A percentile compares a stretch with the other conserved stretches of the same genome.
phyloP scores from a whole-genome alignment of 2,797 vertebrate genomes.

The Phalanger gymnotis region DNA sequence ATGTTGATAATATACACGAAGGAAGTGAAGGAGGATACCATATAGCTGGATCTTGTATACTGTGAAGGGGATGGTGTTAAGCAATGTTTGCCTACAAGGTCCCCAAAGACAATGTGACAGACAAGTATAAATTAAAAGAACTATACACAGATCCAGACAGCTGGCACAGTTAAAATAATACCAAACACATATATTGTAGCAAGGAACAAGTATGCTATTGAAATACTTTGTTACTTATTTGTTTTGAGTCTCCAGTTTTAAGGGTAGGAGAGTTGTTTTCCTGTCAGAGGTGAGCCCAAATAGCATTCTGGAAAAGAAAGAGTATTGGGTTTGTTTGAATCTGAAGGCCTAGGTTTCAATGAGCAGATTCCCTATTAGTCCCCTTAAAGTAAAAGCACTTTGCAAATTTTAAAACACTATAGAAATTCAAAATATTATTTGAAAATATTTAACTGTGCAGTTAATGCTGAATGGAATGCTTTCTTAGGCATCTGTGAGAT shows the following conservation, averaged over 20 bases:
- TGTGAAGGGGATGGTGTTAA: background rate
- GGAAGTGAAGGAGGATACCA: background rate
- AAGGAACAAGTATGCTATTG: conserved; percentile 18
- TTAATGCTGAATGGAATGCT: background rate
- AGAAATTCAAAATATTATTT: background rate
- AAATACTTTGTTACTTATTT: conserved; percentile 13
- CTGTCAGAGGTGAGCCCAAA: conserved; percentile 27
- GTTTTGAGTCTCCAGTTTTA: conserved; percentile 34
- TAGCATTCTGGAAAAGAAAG: background rate
- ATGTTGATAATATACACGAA: background rate
- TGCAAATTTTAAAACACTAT: background rate
- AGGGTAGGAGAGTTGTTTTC: conserved; percentile 12
- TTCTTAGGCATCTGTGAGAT: background rate
- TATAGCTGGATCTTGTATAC: background rate
- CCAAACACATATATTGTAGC: background rate
- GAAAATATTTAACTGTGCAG: background rate
- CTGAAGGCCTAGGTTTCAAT: background rate
- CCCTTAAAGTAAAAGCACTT: background rate
- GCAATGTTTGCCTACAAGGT: conserved; percentile 17
- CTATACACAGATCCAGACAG: background rate
- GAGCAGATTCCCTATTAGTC: background rate
- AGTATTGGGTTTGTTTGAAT: background rate
- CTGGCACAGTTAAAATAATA: background rate
- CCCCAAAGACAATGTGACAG: conserved; percentile 12
- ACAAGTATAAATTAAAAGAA: background rate